These are phyloP conservation scores for Galleria mellonella DNA, from an alignment of 1,140 invertebrate genomes.

Conservation along the genomic window DNA sequence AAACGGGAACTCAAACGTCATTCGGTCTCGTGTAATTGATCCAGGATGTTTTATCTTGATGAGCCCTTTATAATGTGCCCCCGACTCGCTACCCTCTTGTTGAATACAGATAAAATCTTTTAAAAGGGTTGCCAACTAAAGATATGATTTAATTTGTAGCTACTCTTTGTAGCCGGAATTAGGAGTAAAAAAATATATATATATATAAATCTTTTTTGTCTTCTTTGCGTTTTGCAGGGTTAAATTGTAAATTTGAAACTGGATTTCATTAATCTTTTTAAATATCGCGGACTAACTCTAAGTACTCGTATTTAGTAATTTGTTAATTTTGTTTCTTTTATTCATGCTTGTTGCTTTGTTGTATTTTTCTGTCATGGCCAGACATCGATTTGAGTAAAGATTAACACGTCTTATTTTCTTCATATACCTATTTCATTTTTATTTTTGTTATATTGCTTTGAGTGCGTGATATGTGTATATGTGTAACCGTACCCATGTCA, in stretches of 20 bases:
- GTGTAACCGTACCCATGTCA: slow-evolving; percentile 33
- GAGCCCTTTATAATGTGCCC: slow-evolving; percentile 67
- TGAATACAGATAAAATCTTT: slow-evolving; percentile 65
- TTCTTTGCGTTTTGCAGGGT: slow-evolving; percentile 28
- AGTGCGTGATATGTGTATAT: slow-evolving; percentile 50
- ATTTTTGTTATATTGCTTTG: slow-evolving; percentile 29
- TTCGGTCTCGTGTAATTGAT: slow-evolving; percentile 68
- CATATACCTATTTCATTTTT: slow-evolving; percentile 38
- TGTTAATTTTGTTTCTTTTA: slow-evolving; percentile 47
- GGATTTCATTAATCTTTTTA: slow-evolving; percentile 47
- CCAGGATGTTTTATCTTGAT: slow-evolving; percentile 71
- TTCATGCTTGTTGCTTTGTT: slow-evolving; percentile 54
- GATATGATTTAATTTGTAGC: slow-evolving; percentile 73
- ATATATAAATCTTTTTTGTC: slow-evolving; percentile 42
- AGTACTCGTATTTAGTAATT: slow-evolving; percentile 50
- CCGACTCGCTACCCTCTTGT: slow-evolving; percentile 59
- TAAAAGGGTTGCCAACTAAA: slow-evolving; percentile 71
- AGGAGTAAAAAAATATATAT: slow-evolving; percentile 42
- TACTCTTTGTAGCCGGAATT: slow-evolving; percentile 64
- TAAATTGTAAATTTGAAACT: slow-evolving; percentile 30
- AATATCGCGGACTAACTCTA: slow-evolving; percentile 37
- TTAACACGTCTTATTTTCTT: slow-evolving; percentile 49
- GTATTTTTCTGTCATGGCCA: slow-evolving; percentile 45
- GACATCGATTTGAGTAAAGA: slow-evolving; percentile 49
- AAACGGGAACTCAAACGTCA: slow-evolving; percentile 63